phyloP scores from a whole-genome alignment of 2,797 vertebrate genomes.

The Sternarchorhynchus goeldii region DNA sequence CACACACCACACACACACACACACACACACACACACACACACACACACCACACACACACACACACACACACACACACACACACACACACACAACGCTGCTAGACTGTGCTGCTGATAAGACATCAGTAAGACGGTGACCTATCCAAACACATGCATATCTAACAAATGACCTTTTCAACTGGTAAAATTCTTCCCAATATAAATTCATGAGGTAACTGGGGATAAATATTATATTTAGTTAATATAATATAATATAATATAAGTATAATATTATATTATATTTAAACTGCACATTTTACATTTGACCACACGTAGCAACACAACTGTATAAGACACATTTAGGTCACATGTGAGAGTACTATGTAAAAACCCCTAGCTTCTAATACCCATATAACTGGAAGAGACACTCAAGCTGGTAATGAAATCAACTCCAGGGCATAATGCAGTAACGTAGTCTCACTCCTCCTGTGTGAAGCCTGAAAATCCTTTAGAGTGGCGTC shows the following conservation, averaged over 20 bases:
- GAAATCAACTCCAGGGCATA: constrained; percentile 6
- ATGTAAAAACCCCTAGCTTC: neutral
- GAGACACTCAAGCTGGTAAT: constrained; percentile 23
- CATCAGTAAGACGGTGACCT: constrained; percentile 1
- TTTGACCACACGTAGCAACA: neutral
- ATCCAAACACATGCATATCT: neutral
- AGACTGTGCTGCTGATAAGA: constrained; percentile 19
- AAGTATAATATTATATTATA: too few species aligned
- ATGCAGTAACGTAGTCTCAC: constrained; percentile 2
- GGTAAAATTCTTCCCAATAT: neutral
- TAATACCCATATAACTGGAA: constrained; percentile 34
- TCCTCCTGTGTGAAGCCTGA: constrained; percentile 30
- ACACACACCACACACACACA: constrained; percentile 5
- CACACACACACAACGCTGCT: constrained; percentile 21
- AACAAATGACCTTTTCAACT: neutral
- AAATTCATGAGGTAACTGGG: neutral
- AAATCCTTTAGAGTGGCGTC: constrained; percentile 28
- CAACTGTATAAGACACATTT: too few species aligned
- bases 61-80: constrained; percentile 19
- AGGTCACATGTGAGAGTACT: neutral
- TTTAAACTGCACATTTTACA: neutral
- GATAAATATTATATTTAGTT: neutral
- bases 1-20: neutral
- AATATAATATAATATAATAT: too few species aligned
- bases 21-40: neutral